A percentile compares a stretch with the other conserved stretches of the same genome.
These are phyloP conservation scores for Pocillopora damicornis DNA, from an alignment of 64 coral and sea anemone genomes.

Conservation along the genomic window DNA sequence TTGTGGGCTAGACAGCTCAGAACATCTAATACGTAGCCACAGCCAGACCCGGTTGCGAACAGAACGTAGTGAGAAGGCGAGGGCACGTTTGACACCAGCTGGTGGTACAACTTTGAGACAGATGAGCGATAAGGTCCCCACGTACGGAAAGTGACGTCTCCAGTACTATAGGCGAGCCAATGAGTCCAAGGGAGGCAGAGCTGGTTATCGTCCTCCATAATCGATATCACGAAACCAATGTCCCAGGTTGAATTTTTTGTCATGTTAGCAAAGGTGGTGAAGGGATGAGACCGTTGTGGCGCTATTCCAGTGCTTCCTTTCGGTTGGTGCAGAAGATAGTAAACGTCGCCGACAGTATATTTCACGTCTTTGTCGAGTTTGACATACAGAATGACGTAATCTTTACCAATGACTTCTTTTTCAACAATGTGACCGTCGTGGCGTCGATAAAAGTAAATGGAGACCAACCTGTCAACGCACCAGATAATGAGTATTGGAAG, in stretches of 20 bases:
- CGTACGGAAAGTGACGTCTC: not conserved
- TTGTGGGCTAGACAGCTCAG: constrained; percentile 55
- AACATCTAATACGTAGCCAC: constrained; percentile 59
- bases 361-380: constrained; percentile 12
- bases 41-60: constrained; percentile 64
- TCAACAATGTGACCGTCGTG: not conserved
- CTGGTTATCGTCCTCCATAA: constrained; percentile 51
- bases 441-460: constrained; percentile 44
- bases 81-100: not conserved
- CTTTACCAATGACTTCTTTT: constrained; percentile 52
- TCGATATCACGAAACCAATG: constrained; percentile 51
- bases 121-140: constrained; percentile 76
- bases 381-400: constrained; percentile 38
- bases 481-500: constrained; percentile 56
- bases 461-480: constrained; percentile 56
- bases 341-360: constrained; percentile 47
- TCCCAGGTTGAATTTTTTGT: constrained; percentile 50
- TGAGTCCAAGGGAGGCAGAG: constrained; percentile 63
- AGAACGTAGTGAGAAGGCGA: constrained; percentile 33
- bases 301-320: constrained; percentile 8
- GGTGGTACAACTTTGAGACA: constrained; percentile 33
- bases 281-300: constrained; percentile 62
- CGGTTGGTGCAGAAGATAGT: constrained; percentile 41
- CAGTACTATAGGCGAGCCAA: constrained; percentile 27
- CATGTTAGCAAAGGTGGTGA: constrained; percentile 59